A percentile compares a stretch with the other conserved stretches of the same genome.
phyloP scores from a whole-genome alignment of 2,888 invertebrate species.

The Stegophylla sp. region DNA sequence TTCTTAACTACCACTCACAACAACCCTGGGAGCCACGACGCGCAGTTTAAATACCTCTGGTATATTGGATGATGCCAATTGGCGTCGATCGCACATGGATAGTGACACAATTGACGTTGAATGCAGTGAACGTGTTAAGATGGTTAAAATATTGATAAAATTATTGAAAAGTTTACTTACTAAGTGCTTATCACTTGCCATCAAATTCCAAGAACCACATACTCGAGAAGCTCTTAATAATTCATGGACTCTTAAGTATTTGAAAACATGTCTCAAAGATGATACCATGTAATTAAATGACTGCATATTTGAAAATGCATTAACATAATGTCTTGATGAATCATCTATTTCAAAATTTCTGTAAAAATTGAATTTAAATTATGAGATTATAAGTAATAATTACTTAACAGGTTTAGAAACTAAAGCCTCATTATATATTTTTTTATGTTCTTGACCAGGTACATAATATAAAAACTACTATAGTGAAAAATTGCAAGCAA shows the following conservation, averaged over 20 bases:
- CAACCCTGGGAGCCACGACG: too few species aligned
- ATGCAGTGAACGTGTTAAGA: too few species aligned
- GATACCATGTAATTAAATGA: slow-evolving; percentile 48
- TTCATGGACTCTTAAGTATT: slow-evolving; percentile 81
- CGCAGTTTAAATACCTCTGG: too few species aligned
- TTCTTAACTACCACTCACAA: too few species aligned
- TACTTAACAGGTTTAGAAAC: background rate
- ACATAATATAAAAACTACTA: slow-evolving; percentile 51
- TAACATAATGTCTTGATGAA: background rate
- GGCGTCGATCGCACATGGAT: too few species aligned
- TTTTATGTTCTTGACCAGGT: slow-evolving; percentile 55
- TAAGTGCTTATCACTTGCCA: slow-evolving; percentile 75
- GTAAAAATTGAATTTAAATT: slow-evolving; percentile 3
- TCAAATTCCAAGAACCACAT: slow-evolving; percentile 78
- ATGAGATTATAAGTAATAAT: background rate
- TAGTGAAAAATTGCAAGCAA: slow-evolving; percentile 45
- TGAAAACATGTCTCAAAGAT: slow-evolving; percentile 73
- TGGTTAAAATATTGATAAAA: background rate
- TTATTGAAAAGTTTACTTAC: slow-evolving; percentile 61
- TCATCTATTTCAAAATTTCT: slow-evolving; percentile 42
- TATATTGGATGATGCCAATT: too few species aligned
- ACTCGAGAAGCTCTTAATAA: slow-evolving; percentile 79
- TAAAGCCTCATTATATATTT: slow-evolving; percentile 3
- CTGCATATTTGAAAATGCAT: slow-evolving; percentile 8
- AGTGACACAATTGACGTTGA: too few species aligned